phyloP scores from a whole-genome alignment of 2,888 invertebrate species.

The Zhuqinia jingwanae region DNA sequence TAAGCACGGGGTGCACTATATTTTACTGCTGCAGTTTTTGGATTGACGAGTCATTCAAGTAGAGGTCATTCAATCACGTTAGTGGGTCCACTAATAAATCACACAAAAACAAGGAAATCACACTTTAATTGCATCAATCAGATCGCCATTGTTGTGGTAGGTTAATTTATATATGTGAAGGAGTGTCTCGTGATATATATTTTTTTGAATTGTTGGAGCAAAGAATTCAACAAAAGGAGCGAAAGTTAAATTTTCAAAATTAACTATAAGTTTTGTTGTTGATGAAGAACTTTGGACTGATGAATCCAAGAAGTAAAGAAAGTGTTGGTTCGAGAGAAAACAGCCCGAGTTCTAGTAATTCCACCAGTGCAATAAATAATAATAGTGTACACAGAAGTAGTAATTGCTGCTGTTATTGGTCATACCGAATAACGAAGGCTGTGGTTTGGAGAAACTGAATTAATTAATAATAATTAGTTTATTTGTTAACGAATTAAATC shows the following conservation, averaged over 20 bases:
- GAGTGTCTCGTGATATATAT: no score
- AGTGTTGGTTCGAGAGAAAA: constrained; percentile 32
- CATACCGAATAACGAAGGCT: constrained; percentile 56
- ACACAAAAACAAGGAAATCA: constrained; percentile 18
- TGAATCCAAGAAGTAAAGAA: constrained; percentile 34
- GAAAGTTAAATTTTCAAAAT: not conserved
- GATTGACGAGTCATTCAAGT: no score
- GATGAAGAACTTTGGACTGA: constrained; percentile 32
- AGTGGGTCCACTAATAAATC: not conserved
- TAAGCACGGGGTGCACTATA: no score
- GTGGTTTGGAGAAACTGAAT: constrained; percentile 45
- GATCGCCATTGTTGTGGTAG: constrained; percentile 23
- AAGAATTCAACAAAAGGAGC: not conserved
- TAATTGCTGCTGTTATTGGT: constrained; percentile 32
- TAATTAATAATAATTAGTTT: not conserved
- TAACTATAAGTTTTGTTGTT: not conserved
- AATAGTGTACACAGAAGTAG: not conserved
- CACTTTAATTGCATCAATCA: not conserved
- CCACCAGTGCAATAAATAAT: not conserved
- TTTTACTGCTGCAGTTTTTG: not conserved
- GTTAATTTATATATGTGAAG: not conserved
- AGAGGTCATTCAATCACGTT: no score
- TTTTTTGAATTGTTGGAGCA: no score
- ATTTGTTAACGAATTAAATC: not conserved
- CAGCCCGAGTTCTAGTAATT: not conserved